phyloP scores from a whole-genome alignment of 1,140 invertebrate genomes.

The Aphelinus atriplicis region DNA sequence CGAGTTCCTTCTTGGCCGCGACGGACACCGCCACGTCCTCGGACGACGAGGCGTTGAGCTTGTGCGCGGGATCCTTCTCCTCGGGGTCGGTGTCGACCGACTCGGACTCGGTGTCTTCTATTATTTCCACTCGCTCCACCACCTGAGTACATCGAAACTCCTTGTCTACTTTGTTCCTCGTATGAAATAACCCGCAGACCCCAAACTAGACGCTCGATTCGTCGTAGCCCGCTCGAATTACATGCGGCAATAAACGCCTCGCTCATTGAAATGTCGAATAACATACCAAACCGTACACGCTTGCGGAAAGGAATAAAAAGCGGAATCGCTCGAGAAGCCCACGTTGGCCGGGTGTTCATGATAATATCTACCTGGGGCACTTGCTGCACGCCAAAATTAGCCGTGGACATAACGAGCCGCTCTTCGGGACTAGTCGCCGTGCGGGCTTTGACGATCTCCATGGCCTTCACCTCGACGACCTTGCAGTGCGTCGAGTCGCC shows the following conservation, averaged over 20 bases:
- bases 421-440: conserved; percentile 56
- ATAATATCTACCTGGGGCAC: conserved; percentile 51
- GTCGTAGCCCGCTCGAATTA: too few species aligned
- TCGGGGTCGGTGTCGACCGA: conserved; percentile 69
- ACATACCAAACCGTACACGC: too few species aligned
- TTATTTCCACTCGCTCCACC: conserved; percentile 67
- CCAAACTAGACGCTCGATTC: too few species aligned
- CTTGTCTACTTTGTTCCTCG: too few species aligned
- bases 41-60: conserved; percentile 19
- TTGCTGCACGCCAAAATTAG: conserved; percentile 59
- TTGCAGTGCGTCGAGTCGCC: conserved; percentile 49
- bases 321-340: too few species aligned
- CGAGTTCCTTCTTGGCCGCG: conserved; percentile 45
- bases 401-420: conserved; percentile 59
- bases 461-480: conserved; percentile 70
- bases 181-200: too few species aligned
- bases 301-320: too few species aligned
- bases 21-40: conserved; percentile 1
- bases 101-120: conserved; percentile 67
- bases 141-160: conserved; percentile 37
- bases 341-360: too few species aligned
- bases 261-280: too few species aligned
- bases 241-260: too few species aligned
- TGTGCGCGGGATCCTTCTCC: conserved; percentile 50
- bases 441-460: conserved; percentile 67